Base-by-base conservation (phyloP, 2,113 vertebrate genomes). In the Ceuthmochares aereus region DNA sequence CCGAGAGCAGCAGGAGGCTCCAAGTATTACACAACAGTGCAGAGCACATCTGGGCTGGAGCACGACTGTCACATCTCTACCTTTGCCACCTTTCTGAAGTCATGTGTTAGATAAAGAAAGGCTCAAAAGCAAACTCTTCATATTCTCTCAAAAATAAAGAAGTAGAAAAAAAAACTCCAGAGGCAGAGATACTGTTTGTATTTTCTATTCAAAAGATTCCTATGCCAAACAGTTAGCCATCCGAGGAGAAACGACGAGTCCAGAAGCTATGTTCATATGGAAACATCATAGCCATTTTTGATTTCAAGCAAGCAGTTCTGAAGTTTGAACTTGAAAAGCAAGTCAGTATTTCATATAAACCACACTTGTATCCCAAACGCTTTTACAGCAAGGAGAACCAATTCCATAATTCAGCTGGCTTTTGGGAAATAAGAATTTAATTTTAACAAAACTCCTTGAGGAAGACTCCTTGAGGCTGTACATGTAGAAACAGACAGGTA, bases 141-240 rank as follows among this genome's bases (percentile, higher is more conserved):
- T 32, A 75, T 89, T 78, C 37, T 54, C 37, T 82, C 56, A 63
- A 42, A 68, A 92, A 84, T 29, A 75, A 49, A 6, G 56, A 72
- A 67, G 51, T 4, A 76, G 12, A 23, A 62, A 86, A 85, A 78
- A 73, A 40, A n/a, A 42, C 14, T 76, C 36, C 43, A 54, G 82
- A 88, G 78, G 74, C 82, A 88, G 30, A 92, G 75, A 93, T 90
- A 84, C 69, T 68, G 27, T 47, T 87, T 6, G 1, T 87, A 60
- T 75, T 87, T 94, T 90, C 96, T 84, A 72, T 79, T 94, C 74
- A 82, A 85, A 93, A 74, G 14, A 85, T 68, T 94, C 51, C 62
- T 92, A 55, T 22, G 34, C 34, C 60, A 54, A 93, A 64, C 43
- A 73, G n/a, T 70, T 81, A 84, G 68, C 52, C 14, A 52, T 34